Conservation (phyloP, 1,140 invertebrate species). For the Delia radicum region DNA sequence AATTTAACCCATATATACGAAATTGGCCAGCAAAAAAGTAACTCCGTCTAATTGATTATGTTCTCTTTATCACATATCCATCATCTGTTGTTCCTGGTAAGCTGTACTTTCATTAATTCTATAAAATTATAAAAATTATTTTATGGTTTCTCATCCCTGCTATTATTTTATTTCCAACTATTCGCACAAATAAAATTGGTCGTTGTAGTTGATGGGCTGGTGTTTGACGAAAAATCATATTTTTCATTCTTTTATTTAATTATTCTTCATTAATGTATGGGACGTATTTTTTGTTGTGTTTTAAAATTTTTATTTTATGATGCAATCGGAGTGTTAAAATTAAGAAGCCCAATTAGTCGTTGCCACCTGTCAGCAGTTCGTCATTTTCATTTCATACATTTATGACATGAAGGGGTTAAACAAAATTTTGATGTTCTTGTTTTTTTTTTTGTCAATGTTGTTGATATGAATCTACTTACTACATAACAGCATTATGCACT, state of each 20-base stretch:
- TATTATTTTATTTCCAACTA: no score
- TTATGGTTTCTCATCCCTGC: no score
- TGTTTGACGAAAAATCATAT: not conserved
- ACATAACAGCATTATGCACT: not conserved
- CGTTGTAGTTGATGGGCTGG: no score
- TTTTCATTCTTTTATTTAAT: not conserved
- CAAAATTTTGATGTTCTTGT: slow-evolving; percentile 11
- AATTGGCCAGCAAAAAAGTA: no score
- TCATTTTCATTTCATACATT: slow-evolving; percentile 42
- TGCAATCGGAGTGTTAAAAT: slow-evolving; percentile 42
- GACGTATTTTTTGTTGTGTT: not conserved
- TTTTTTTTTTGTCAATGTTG: slow-evolving; percentile 12
- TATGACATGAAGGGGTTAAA: slow-evolving; percentile 17
- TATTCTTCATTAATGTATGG: not conserved
- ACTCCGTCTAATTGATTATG: no score
- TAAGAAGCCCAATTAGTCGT: slow-evolving; percentile 54
- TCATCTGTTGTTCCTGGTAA: no score
- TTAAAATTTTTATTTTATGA: not conserved
- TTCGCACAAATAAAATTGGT: no score
- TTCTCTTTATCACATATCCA: no score
- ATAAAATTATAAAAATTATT: no score
- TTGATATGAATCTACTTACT: not conserved
- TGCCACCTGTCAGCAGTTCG: slow-evolving; percentile 56
- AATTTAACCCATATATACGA: no score
- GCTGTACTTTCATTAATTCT: no score